Conservation (phyloP, 2,888 invertebrate species). For the Embidobia sp. region DNA sequence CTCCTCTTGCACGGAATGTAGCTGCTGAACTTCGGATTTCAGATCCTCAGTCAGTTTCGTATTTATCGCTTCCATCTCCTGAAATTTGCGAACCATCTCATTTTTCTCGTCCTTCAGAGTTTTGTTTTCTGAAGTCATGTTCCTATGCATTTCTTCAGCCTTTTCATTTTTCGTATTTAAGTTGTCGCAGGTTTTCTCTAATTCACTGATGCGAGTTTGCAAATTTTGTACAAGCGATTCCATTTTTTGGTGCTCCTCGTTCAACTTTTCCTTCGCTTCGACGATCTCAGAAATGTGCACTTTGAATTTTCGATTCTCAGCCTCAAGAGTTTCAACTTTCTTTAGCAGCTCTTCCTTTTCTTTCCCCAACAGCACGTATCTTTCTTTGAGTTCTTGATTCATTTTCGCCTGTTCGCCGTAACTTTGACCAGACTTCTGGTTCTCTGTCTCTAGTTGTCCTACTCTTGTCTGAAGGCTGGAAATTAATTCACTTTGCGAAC, state of each 20-base stretch:
- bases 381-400: neutral
- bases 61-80: slow-evolving; percentile 3
- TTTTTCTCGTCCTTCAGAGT: slow-evolving; percentile 25
- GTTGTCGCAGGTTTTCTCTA: neutral
- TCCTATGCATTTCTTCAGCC: neutral
- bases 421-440: neutral
- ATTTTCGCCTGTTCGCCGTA: neutral
- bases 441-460: slow-evolving; percentile 3
- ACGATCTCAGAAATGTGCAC: neutral
- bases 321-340: neutral
- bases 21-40: slow-evolving; percentile 16
- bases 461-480: slow-evolving; percentile 4
- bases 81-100: slow-evolving; percentile 12
- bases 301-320: neutral
- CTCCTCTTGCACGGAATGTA: slow-evolving; percentile 43
- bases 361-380: neutral
- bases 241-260: slow-evolving; percentile 1
- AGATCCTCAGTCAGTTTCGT: slow-evolving; percentile 21
- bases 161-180: slow-evolving; percentile 13
- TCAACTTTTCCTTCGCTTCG: slow-evolving; percentile 13
- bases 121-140: slow-evolving; percentile 11
- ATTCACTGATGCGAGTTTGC: neutral
- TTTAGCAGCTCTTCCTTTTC: neutral
- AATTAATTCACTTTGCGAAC: slow-evolving; percentile 35
- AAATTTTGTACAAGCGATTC: neutral